Evolutionary conservation across 2,113 vertebrate species (phyloP), one percentile per base, ranked within the genome.

Genomic region (Eonycteris spelaea): DNA sequence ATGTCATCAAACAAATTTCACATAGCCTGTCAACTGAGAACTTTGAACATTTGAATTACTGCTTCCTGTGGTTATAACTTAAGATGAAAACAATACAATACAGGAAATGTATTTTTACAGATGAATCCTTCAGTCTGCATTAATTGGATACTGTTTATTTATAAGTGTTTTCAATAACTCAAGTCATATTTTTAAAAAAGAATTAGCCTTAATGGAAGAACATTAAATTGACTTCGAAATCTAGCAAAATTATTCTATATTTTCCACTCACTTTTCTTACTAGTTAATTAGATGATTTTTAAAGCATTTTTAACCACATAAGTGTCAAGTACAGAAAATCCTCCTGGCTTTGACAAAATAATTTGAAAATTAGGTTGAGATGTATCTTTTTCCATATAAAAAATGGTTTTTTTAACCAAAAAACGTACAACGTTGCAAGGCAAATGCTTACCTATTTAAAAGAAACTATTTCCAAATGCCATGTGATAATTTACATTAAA

Each of bases 331-430:
- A 73, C 51, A 93, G 57, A 86, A 89, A 92, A 86, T 86, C 48
- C 43, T 95, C 16, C 65, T 40, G 57, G 5, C 35, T 83, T 84
- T 97, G 35, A 78, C 38, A 92, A 88, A 92, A 35, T 95, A 61
- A 89, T 80, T 91, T 95, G 70, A 86, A 97, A 96, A 87, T 48
- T 83, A 85, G 33, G 28, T 96, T 96, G 74, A 94, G 86, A 16
- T 79, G 8, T 83, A 65, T 45, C 30, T 79, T 65, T 83, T 43
- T 73, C 26, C 51, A 75, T 75, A 71, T 33, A 38, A 74, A 78
- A 65, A 67, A 85, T 33, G 13, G 30, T 80, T 65, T 97, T 59
- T 74, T 92, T 82, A 94, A 59, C 38, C 3, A 77, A 65, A 86
- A 75, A 89, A 30, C 82, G 11, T 33, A 6, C n/a, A 45, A 95